Conservation (phyloP, 1,140 invertebrate species). For the Drosophila sucinea region DNA sequence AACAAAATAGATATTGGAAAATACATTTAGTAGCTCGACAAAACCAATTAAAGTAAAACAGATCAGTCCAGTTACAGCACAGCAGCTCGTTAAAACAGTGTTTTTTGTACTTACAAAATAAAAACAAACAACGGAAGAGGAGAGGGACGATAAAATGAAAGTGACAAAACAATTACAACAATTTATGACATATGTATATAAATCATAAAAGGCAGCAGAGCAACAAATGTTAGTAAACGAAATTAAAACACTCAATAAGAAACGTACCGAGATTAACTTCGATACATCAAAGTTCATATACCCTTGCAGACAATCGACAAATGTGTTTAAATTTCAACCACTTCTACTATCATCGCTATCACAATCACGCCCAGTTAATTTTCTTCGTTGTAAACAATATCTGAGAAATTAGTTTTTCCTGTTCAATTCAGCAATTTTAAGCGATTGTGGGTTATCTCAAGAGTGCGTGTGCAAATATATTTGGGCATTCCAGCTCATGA, state of each 20-base stretch:
- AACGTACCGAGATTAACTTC: neutral
- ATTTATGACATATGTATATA: neutral
- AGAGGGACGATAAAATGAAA: neutral
- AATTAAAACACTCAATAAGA: neutral
- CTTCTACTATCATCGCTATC: no score
- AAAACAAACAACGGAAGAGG: neutral
- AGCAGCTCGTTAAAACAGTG: conserved; percentile 64
- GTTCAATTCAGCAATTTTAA: no score
- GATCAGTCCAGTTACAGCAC: conserved; percentile 66
- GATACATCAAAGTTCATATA: neutral
- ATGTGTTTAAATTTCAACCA: no score
- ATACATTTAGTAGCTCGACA: conserved; percentile 76
- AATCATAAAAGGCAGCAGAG: conserved; percentile 1
- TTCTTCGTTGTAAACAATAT: no score
- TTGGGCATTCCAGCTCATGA: no score
- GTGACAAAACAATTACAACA: neutral
- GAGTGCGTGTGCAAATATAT: no score
- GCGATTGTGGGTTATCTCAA: no score
- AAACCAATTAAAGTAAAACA: conserved; percentile 74
- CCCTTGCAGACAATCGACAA: neutral
- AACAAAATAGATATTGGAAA: conserved; percentile 59
- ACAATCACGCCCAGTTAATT: no score
- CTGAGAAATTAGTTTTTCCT: no score
- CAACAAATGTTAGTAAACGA: conserved; percentile 3
- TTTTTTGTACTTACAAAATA: conserved; percentile 47